Conservation (phyloP, 2,797 vertebrate genomes). For the Mustela erminea region DNA sequence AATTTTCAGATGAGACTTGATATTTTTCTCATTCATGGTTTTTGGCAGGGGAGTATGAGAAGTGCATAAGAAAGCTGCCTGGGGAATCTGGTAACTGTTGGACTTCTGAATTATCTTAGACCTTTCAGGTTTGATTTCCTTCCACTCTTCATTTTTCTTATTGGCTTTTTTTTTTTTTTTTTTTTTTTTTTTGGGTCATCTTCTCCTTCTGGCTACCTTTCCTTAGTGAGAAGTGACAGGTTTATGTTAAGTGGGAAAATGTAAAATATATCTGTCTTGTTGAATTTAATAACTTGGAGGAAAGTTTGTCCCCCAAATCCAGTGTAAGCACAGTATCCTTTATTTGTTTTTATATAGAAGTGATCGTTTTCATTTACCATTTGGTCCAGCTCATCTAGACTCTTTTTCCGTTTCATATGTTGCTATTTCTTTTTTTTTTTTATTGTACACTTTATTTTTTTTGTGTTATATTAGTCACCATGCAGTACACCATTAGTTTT, state of each 20-base stretch:
- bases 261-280: conserved; percentile 52
- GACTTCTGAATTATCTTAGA: background rate
- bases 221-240: conserved; percentile 60
- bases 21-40: conserved; percentile 33
- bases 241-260: conserved; percentile 39
- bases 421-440: background rate
- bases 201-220: conserved; percentile 11
- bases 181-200: background rate
- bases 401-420: background rate
- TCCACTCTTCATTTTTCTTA: conserved; percentile 6
- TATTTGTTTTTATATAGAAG: background rate
- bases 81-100: background rate
- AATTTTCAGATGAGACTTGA: background rate
- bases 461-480: too few relatives aligned
- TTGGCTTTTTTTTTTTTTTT: background rate
- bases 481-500: too few relatives aligned
- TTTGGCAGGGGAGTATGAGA: background rate
- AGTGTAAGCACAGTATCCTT: background rate
- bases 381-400: background rate
- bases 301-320: conserved; percentile 22
- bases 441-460: too few relatives aligned
- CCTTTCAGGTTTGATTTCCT: conserved; percentile 36
- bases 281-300: conserved; percentile 44
- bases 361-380: conserved; percentile 18
- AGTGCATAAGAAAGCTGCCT: background rate